Conservation (phyloP, 2,888 invertebrate species). For the Tetragonula carbonaria region DNA sequence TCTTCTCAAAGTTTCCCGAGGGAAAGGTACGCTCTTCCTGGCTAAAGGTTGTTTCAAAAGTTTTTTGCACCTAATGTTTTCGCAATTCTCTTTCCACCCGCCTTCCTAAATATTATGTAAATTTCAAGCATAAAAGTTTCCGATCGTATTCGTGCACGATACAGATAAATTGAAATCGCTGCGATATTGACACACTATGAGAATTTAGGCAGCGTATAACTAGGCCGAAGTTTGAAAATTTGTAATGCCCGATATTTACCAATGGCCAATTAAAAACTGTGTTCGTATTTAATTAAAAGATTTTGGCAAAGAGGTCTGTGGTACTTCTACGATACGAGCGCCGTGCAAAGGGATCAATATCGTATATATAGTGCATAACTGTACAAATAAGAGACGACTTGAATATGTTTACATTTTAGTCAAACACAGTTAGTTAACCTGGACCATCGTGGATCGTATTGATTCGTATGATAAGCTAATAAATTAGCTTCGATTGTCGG, state of each 20-base stretch:
- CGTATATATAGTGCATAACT: conserved; percentile 39
- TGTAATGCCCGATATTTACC: conserved; percentile 69
- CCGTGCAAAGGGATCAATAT: conserved; percentile 60
- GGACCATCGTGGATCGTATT: conserved; percentile 13
- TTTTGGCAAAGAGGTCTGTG: conserved; percentile 49
- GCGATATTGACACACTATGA: conserved; percentile 61
- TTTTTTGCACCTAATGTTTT: background rate
- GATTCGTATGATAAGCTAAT: conserved; percentile 32
- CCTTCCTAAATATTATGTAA: background rate
- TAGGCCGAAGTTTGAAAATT: conserved; percentile 74
- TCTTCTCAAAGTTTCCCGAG: background rate
- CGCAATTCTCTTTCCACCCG: background rate
- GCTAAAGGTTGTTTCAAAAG: background rate
- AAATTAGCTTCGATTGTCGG: conserved; percentile 20
- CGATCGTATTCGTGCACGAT: background rate
- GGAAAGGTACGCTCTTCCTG: background rate
- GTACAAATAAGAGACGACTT: conserved; percentile 50
- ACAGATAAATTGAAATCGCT: background rate
- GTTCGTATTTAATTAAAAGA: conserved; percentile 78
- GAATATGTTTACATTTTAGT: conserved; percentile 37
- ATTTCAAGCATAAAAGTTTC: background rate
- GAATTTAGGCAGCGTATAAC: conserved; percentile 66
- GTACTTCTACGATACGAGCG: conserved; percentile 34
- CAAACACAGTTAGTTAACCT: conserved; percentile 38
- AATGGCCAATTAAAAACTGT: conserved; percentile 77